A percentile compares a stretch with the other conserved stretches of the same genome.
phyloP scores from a whole-genome alignment of 1,140 invertebrate genomes.

The Telenomus remus region DNA sequence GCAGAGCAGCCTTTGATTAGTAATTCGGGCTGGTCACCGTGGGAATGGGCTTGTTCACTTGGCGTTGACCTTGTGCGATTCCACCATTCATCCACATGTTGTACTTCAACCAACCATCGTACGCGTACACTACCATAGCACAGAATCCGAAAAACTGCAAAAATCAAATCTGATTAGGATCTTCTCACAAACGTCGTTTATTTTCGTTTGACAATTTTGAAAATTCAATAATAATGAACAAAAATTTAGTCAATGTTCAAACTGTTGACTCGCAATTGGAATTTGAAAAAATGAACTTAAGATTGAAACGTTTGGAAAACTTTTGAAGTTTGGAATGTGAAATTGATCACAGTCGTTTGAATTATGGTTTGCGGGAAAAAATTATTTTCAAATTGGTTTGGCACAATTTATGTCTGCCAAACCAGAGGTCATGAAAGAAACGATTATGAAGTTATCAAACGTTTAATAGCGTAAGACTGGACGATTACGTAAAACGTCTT shows the following conservation, averaged over 20 bases:
- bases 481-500: slow-evolving; percentile 19
- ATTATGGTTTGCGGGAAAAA: neutral
- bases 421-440: neutral
- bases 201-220: no score
- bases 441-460: neutral
- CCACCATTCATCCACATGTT: slow-evolving; percentile 79
- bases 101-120: slow-evolving; percentile 87
- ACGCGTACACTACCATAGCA: slow-evolving; percentile 84
- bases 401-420: no score
- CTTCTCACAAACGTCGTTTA: no score
- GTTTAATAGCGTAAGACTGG: slow-evolving; percentile 11
- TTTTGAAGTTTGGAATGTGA: no score
- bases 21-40: slow-evolving; percentile 76
- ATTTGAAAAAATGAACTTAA: no score
- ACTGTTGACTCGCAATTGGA: no score
- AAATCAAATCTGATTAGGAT: no score
- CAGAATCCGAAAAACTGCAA: slow-evolving; percentile 88
- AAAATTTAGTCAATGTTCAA: no score
- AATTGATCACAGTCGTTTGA: no score
- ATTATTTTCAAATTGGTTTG: neutral
- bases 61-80: slow-evolving; percentile 84
- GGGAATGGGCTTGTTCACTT: slow-evolving; percentile 78
- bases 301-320: no score
- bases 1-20: slow-evolving; percentile 60
- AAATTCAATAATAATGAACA: no score